phyloP scores from a whole-genome alignment of 2,113 vertebrate species.

The Crotalus helleri region DNA sequence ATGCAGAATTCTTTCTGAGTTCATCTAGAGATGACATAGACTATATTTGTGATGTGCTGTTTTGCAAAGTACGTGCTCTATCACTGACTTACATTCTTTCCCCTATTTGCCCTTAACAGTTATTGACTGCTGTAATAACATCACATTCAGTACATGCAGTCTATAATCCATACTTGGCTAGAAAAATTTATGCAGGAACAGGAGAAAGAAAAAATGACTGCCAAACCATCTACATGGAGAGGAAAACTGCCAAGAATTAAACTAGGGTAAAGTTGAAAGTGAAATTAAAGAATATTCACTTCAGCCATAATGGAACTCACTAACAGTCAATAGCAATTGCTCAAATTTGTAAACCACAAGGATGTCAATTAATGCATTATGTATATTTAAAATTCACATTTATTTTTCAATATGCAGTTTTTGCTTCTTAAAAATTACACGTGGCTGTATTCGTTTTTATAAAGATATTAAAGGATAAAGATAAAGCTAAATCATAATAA shows the following conservation, averaged over 20 bases:
- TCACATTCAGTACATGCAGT: background rate
- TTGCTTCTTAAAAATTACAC: background rate
- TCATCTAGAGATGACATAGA: background rate
- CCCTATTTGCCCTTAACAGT: background rate
- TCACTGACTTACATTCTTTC: background rate
- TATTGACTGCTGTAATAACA: background rate
- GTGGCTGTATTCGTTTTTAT: background rate
- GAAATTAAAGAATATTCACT: background rate
- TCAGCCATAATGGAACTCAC: background rate
- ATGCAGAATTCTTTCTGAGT: background rate
- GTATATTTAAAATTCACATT: background rate
- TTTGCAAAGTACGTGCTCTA: background rate
- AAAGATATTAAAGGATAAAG: background rate
- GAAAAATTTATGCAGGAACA: background rate
- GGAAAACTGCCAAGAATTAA: background rate
- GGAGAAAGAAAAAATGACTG: background rate
- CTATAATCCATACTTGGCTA: background rate
- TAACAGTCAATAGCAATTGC: background rate
- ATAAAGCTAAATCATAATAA: background rate
- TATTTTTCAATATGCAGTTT: background rate
- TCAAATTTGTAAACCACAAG: background rate
- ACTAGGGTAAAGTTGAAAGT: background rate
- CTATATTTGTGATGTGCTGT: background rate
- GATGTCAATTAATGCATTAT: constrained; percentile 7
- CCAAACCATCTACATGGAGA: background rate